These are phyloP conservation scores for Orthonevra nobilis DNA, from an alignment of 2,888 invertebrate species.

Conservation along the genomic window DNA sequence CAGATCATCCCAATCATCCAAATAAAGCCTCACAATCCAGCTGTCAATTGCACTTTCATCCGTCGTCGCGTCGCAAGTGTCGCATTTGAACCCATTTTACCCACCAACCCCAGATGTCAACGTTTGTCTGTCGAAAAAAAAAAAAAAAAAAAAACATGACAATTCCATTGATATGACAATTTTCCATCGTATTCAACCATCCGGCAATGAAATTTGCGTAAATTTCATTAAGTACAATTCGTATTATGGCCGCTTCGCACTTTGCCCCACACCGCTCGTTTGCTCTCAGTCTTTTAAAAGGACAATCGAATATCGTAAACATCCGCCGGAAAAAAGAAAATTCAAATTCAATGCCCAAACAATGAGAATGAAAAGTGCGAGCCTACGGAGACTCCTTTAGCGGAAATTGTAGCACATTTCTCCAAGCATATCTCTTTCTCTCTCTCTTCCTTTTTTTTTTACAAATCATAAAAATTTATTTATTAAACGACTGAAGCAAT, in stretches of 20 bases:
- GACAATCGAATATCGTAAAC: slow-evolving; percentile 43
- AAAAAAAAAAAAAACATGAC: slow-evolving; percentile 23
- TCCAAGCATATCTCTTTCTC: slow-evolving; percentile 20
- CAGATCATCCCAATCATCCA: no score
- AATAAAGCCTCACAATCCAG: no score
- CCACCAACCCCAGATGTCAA: no score
- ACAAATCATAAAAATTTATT: slow-evolving; percentile 66
- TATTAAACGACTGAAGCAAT: slow-evolving; percentile 66
- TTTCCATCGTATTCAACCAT: slow-evolving; percentile 18
- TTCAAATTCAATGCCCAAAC: slow-evolving; percentile 27
- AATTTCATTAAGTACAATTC: slow-evolving; percentile 32
- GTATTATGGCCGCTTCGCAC: slow-evolving; percentile 33
- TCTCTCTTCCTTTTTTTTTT: slow-evolving; percentile 11
- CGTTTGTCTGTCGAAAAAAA: no score
- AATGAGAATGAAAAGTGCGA: slow-evolving; percentile 42
- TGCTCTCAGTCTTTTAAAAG: no score
- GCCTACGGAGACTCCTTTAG: slow-evolving; percentile 19
- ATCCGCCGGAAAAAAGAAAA: slow-evolving; percentile 28
- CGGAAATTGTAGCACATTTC: slow-evolving; percentile 54
- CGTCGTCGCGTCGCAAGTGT: no score
- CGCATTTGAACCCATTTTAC: no score
- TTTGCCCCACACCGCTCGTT: no score
- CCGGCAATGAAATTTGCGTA: slow-evolving; percentile 44
- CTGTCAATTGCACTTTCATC: no score
- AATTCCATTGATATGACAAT: slow-evolving; percentile 42